Percentiles rank a stretch among this genome's conserved stretches.
Evolutionary conservation across 2,113 vertebrate species (phyloP).

Genomic region (Rhabdomys dilectus): DNA sequence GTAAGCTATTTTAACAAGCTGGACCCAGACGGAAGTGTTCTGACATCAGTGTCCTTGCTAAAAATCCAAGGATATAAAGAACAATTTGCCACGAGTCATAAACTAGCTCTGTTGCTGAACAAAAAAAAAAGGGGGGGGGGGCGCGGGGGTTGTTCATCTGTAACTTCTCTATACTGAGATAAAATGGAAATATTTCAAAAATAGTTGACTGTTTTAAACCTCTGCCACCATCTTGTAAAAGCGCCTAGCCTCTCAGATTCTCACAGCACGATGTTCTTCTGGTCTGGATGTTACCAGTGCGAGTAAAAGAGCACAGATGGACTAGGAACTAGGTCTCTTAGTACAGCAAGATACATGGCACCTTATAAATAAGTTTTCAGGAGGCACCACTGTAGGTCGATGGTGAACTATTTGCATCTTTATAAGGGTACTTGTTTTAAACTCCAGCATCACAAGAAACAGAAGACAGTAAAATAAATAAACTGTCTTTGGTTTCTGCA

Average conservation of each 20-base stretch:
- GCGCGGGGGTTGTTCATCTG: neutral
- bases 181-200: neutral
- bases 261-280: too few species aligned
- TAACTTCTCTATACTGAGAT: neutral
- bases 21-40: neutral
- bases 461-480: neutral
- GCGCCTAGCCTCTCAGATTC: neutral
- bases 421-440: neutral
- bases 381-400: neutral
- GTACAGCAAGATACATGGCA: fast-evolving
- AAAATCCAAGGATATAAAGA: constrained; percentile 56
- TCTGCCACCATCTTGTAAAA: neutral
- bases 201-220: neutral
- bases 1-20: neutral
- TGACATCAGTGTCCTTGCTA: constrained; percentile 26
- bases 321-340: neutral
- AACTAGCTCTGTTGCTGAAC: neutral
- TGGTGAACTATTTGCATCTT: neutral
- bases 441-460: neutral
- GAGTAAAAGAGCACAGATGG: neutral
- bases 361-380: neutral
- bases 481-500: neutral
- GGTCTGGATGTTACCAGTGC: neutral
- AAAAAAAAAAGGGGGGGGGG: neutral
- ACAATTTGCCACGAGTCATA: constrained; percentile 28